A percentile compares a stretch with the other conserved stretches of the same genome.
Evolutionary conservation across 2,888 invertebrate genomes (phyloP).

Genomic region (Acrocera orbiculus): DNA sequence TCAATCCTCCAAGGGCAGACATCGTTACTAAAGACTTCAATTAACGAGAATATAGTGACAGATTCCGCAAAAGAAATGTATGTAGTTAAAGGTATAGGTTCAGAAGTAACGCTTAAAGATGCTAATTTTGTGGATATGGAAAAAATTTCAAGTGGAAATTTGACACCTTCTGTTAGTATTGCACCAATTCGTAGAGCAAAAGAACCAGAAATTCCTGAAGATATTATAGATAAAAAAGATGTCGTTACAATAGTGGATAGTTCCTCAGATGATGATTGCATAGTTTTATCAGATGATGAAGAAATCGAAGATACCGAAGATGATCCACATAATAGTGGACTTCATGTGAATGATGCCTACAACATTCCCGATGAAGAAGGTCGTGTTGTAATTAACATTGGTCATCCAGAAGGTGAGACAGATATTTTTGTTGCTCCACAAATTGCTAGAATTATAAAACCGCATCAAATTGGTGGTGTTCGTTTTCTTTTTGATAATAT

Average conservation of each 20-base stretch:
- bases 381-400: slow-evolving; percentile 80
- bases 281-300: slow-evolving; percentile 68
- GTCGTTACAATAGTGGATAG: slow-evolving; percentile 59
- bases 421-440: slow-evolving; percentile 86
- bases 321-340: slow-evolving; percentile 79
- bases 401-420: slow-evolving; percentile 76
- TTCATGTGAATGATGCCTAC: slow-evolving; percentile 83
- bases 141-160: slow-evolving; percentile 26
- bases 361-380: slow-evolving; percentile 85
- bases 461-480: slow-evolving; percentile 93
- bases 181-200: slow-evolving; percentile 25
- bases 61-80: slow-evolving; percentile 9
- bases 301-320: slow-evolving; percentile 65
- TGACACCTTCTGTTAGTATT: slow-evolving; percentile 35
- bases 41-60: slow-evolving; percentile 12
- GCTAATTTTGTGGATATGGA: slow-evolving; percentile 8
- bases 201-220: slow-evolving; percentile 5
- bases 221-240: slow-evolving; percentile 16
- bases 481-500: slow-evolving; percentile 93
- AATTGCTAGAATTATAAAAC: slow-evolving; percentile 79
- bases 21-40: slow-evolving; percentile 32
- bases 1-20: slow-evolving; percentile 54
- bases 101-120: slow-evolving; percentile 7
- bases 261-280: slow-evolving; percentile 67
- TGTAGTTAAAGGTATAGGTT: slow-evolving; percentile 7